Evolutionary conservation across 2,797 vertebrate species (phyloP), one percentile per base, ranked within the genome.

Genomic region (Luscinia luscinia): DNA sequence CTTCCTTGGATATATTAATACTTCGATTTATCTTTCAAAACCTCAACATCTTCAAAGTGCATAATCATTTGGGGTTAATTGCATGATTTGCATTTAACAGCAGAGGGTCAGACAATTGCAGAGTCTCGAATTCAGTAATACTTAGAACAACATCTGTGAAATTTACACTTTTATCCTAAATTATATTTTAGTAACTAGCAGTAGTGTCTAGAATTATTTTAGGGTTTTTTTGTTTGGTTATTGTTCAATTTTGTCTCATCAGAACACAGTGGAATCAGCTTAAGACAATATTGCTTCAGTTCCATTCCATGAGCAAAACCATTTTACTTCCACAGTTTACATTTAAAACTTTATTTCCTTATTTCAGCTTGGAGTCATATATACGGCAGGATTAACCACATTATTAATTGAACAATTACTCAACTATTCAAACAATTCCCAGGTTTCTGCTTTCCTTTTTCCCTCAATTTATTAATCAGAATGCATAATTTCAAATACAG

Each of bases 401-500:
- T 45, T 49, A 86, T 43, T 84, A 85, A 79, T 3, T 74, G 55
- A 73, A 59, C 11, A 67, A 89, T 89, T 89, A 87, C 41, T 93
- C 54, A 95, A 63, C n/a, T 36, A 80, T 84, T 87, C 57, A 59
- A 93, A 54, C 9, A 45, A 57, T 72, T n/a, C 58, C 26, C 9
- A 15, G 3, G 28, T 68, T 88, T 58, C 30, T 55, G 17, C 28
- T 90, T 69, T 59, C 15, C 36, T 61, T 73, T 49, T 20, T 1
- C 4, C 18, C 18, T 11, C 19, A 58, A 12, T 45, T 86, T 78
- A 90, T 63, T 75, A 41, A 83, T 77, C 49, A 55, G 24, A 77
- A 43, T 52, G 13, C 38, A 70, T 75, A 38, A 90, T 51, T 91
- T 38, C 90, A 95, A 95, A 83, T 41, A 64, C 54, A 72, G 22